Evolutionary conservation across 1,140 invertebrate species (phyloP).

Genomic region (Anoplophora glabripennis): DNA sequence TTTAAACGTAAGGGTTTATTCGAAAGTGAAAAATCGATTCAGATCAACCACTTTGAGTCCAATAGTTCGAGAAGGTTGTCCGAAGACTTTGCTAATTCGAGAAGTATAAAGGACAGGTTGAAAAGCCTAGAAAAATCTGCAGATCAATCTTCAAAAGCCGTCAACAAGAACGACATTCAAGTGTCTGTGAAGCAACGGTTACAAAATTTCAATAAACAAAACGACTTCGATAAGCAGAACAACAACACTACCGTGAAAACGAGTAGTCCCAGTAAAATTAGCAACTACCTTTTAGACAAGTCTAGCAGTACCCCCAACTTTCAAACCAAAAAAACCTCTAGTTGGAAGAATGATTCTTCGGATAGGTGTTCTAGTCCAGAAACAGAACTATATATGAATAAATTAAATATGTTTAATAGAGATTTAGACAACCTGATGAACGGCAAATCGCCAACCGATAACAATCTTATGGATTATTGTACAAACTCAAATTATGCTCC

Average conservation of each 20-base stretch:
- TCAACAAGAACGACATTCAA: slow-evolving; percentile 33
- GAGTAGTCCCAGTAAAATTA: slow-evolving; percentile 30
- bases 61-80: slow-evolving; percentile 52
- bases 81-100: slow-evolving; percentile 60
- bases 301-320: slow-evolving; percentile 26
- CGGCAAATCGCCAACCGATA: slow-evolving; percentile 45
- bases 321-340: slow-evolving; percentile 24
- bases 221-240: slow-evolving; percentile 37
- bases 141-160: slow-evolving; percentile 37
- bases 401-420: slow-evolving; percentile 40
- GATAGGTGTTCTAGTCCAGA: slow-evolving; percentile 40
- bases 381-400: slow-evolving; percentile 41
- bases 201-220: slow-evolving; percentile 39
- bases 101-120: slow-evolving; percentile 69
- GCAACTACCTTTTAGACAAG: slow-evolving; percentile 35
- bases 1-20: slow-evolving; percentile 78
- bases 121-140: slow-evolving; percentile 59
- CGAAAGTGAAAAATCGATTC: slow-evolving; percentile 58
- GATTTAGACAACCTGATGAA: slow-evolving; percentile 40
- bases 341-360: slow-evolving; percentile 18
- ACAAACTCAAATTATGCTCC: slow-evolving; percentile 51
- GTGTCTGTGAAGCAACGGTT: slow-evolving; percentile 39
- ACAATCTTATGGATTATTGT: slow-evolving; percentile 42
- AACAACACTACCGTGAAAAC: slow-evolving; percentile 26
- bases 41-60: slow-evolving; percentile 41